Evolutionary conservation across 92 coral and sea anemone species (phyloP), one percentile per base, ranked within the genome.

Genomic region (Actinostola sp.): DNA sequence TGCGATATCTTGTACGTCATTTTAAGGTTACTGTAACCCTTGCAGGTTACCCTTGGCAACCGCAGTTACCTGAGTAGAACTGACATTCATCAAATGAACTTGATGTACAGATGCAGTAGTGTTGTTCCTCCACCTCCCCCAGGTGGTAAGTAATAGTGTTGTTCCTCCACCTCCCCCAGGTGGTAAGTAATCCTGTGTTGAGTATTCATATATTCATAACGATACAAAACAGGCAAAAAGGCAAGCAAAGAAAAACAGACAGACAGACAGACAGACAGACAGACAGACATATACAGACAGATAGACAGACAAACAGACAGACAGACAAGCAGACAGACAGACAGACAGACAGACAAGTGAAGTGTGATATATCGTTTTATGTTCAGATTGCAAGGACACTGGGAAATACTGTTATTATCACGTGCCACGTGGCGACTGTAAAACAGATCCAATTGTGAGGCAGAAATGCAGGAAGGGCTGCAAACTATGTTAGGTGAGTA

Each of bases 51-150:
- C 0, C 87, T 86, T 71, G 92, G 92, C 34, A 86, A 86, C 81
- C 80, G 87, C 10, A 48, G 51, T 0, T 23, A 27, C 30, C 71
- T 86, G 45, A 86, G 92, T 50, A 66, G 61, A 52, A 71, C 66
- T 32, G 92, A 87, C 79, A 87, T 87, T 44, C 77, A 38, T 23
- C 92, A 87, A 72, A 87, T 87, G 92, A 87, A 87, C 55, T 43
- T 87, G 78, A 58, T 87, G 82, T 87, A 87, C 79, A 87, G 67
- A 33, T 87, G 88, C 50, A 62, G 77, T 11, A 82, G 88, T 15
- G 86, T 21, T 15, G 51, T 62, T 15, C 73, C 77, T 16, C 72
- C 72, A 4, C 71, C 71, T 24, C 72, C 72, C 56, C 72, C 72
- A 45, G 66, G 66, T 61, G 66, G 66, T 61, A 16, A 61, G 66